These are phyloP conservation scores for Slavum lentiscoides DNA, from an alignment of 2,888 invertebrate genomes.

Conservation along the genomic window DNA sequence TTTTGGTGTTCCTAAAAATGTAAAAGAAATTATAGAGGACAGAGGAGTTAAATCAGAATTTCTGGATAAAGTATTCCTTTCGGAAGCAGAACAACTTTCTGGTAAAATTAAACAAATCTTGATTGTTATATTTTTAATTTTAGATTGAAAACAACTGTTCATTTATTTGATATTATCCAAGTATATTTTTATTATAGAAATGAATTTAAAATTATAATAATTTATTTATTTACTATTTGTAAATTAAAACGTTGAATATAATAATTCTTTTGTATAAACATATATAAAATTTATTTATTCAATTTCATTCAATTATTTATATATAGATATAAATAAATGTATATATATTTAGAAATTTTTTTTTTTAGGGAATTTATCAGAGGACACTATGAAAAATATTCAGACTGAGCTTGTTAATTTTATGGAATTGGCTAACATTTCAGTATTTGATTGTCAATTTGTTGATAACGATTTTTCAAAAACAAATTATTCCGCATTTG, in stretches of 20 bases:
- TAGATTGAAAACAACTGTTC: neutral
- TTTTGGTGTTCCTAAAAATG: constrained; percentile 42
- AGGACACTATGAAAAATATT: constrained; percentile 2
- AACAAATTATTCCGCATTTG: neutral
- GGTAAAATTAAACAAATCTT: constrained; percentile 30
- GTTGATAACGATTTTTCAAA: neutral
- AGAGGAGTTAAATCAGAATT: neutral
- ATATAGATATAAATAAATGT: too few species aligned
- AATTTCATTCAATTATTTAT: too few species aligned
- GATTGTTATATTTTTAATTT: neutral
- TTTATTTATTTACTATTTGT: neutral
- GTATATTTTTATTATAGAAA: too few species aligned
- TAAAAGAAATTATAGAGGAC: constrained; percentile 14
- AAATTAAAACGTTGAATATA: too few species aligned
- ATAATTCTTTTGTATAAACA: too few species aligned
- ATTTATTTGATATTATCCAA: neutral
- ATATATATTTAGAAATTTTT: neutral
- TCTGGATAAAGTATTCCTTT: constrained; percentile 23
- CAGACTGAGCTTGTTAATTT: neutral
- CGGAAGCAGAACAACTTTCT: constrained; percentile 38
- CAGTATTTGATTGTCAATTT: neutral
- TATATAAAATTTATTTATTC: too few species aligned
- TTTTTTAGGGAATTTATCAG: constrained; percentile 7
- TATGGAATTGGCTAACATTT: too few species aligned
- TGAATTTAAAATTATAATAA: neutral